Conservation (phyloP, 2,113 vertebrate genomes). For the Terrapene triunguis region DNA sequence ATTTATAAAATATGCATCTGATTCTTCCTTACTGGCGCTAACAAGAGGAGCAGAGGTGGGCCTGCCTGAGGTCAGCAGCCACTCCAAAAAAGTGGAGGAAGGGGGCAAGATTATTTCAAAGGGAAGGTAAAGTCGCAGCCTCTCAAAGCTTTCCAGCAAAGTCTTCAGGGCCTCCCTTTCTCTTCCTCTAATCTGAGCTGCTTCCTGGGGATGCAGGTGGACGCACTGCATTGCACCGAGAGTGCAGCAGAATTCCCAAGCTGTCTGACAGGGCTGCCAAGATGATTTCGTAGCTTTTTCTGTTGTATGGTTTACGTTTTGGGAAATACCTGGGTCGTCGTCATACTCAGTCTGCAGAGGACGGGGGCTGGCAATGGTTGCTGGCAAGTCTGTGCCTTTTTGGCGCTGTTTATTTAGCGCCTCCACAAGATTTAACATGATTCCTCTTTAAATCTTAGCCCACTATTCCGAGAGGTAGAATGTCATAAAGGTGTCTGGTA, state of each 20-base stretch:
- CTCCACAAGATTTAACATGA: slow-evolving; percentile 45
- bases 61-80: not conserved
- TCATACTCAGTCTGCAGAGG: not conserved
- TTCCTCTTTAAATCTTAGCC: slow-evolving; percentile 47
- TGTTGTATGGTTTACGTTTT: not conserved
- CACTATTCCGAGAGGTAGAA: not conserved
- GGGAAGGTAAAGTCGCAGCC: not conserved
- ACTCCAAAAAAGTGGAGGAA: not conserved
- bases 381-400: not conserved
- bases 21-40: accelerated
- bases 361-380: not conserved
- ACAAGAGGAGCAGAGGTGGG: not conserved
- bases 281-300: not conserved
- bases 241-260: not conserved
- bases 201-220: not conserved
- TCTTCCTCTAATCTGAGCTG: not conserved
- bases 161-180: not conserved
- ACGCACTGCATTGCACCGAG: not conserved
- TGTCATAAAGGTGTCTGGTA: slow-evolving; percentile 65
- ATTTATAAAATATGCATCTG: accelerated
- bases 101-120: not conserved
- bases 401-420: slow-evolving; percentile 37
- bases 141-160: not conserved
- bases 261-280: not conserved
- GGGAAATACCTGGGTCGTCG: not conserved